Evolutionary conservation across 2,888 invertebrate species (phyloP).

Genomic region (Apamea anceps): DNA sequence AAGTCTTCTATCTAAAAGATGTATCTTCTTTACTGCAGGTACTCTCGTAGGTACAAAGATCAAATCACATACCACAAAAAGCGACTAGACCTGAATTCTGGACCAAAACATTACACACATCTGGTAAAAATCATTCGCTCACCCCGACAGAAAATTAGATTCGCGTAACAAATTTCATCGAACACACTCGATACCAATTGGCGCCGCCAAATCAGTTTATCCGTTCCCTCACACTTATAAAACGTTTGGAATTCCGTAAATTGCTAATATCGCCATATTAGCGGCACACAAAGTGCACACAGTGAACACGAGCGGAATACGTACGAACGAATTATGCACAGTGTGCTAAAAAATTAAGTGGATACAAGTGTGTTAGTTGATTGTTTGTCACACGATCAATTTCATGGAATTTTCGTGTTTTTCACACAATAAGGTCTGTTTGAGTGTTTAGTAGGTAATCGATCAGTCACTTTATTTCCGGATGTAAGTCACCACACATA

Average conservation of each 20-base stretch:
- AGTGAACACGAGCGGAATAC: constrained; percentile 47
- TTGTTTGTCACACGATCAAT: constrained; percentile 14
- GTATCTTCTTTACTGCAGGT: neutral
- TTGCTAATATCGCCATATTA: constrained; percentile 63
- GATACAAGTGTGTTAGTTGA: constrained; percentile 23
- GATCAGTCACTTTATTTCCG: neutral
- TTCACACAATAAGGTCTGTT: neutral
- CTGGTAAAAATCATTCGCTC: constrained; percentile 43
- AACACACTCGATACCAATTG: constrained; percentile 58
- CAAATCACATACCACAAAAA: constrained; percentile 1
- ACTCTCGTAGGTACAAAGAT: neutral
- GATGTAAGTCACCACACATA: neutral
- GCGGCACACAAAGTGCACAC: constrained; percentile 58
- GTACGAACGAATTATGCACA: constrained; percentile 48
- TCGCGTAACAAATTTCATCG: constrained; percentile 58
- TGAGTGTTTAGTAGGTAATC: neutral
- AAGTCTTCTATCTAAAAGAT: too few species aligned
- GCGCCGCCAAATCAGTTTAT: constrained; percentile 61
- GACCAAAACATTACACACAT: constrained; percentile 29
- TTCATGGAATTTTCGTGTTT: neutral
- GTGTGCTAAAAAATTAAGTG: constrained; percentile 17
- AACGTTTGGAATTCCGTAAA: constrained; percentile 53
- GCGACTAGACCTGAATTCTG: neutral
- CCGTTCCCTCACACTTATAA: constrained; percentile 45
- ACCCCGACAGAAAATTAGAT: constrained; percentile 42